Conservation (phyloP, 2,888 invertebrate species). For the Anthoptus insignis region DNA sequence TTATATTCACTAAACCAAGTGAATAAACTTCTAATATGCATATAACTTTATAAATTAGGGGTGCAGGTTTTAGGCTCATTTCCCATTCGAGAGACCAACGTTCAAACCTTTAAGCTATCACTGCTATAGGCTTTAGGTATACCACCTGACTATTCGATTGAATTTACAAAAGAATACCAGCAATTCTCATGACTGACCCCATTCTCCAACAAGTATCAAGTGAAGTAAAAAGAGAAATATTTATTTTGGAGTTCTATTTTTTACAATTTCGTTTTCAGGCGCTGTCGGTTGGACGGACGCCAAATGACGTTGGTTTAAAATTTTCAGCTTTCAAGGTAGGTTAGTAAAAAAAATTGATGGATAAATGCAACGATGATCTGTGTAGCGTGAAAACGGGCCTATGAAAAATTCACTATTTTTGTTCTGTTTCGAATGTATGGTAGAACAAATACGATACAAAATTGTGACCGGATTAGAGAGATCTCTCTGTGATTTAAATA, state of each 20-base stretch:
- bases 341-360: conserved; percentile 30
- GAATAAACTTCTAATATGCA: too few relatives aligned
- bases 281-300: conserved; percentile 59
- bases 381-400: conserved; percentile 9
- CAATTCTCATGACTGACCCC: conserved; percentile 11
- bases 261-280: conserved; percentile 32
- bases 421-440: background rate
- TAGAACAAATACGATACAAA: background rate
- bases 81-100: too few relatives aligned
- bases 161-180: background rate
- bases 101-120: background rate
- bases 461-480: background rate
- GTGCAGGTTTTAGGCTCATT: too few relatives aligned
- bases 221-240: conserved; percentile 31
- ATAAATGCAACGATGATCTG: conserved; percentile 18
- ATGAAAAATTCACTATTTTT: conserved; percentile 12
- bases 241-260: conserved; percentile 30
- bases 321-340: conserved; percentile 61
- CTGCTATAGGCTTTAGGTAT: too few relatives aligned
- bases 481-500: background rate
- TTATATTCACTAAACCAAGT: too few relatives aligned
- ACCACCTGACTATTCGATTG: too few relatives aligned
- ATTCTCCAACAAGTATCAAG: conserved; percentile 21
- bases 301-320: conserved; percentile 77
- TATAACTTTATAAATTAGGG: too few relatives aligned